Base-by-base conservation (phyloP, 1,140 invertebrate species). In the Drosophila pachea region DNA sequence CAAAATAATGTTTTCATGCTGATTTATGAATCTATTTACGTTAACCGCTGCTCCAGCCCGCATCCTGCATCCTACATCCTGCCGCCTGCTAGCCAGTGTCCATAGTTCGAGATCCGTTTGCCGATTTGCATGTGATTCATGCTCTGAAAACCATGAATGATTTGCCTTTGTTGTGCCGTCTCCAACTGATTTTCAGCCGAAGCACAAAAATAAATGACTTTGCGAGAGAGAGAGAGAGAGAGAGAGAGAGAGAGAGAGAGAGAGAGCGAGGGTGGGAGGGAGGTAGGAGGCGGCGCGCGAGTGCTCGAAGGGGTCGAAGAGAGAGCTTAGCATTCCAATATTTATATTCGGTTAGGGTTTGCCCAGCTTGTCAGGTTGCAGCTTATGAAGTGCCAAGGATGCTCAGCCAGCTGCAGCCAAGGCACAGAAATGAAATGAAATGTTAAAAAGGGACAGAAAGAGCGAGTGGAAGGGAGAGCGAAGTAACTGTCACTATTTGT, bases 141-240 rank as follows among this genome's bases (percentile, higher is more conserved):
- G 81, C 81, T 84, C 81, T 84, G 67, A 84, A 84, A 86, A 84
- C 81, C 81, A 84, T 84, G 81, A 84, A 84, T 84, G 81, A 84
- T 84, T 86, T 64, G 66, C 73, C 40, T 16, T 76, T 84, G 68
- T 48, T 54, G 55, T 48, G 67, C 43, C 58, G 36, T 14, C 63
- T 65, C 67, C 79, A 74, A 73, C 70, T 74, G 60, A 14, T 62
- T 36, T 43, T 4, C 29, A 38, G 45, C 36, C 53, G 22, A 36
- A 29, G 68, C 65, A 55, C 47, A 64, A 8, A 42, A 54, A 78
- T 58, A 84, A 84, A 84, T 86, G 76, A 79, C 81, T 84, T 84
- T 70, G 40, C 16, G 81, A 22, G 22, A 22, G 22, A 3, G 22
- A 22, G 22, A 22, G 22, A 22, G 22, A 1, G n/a, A n/a, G 81